Evolutionary conservation across 2,113 vertebrate species (phyloP), one percentile per base, ranked within the genome.

Genomic region (Mormyrus lacerda): DNA sequence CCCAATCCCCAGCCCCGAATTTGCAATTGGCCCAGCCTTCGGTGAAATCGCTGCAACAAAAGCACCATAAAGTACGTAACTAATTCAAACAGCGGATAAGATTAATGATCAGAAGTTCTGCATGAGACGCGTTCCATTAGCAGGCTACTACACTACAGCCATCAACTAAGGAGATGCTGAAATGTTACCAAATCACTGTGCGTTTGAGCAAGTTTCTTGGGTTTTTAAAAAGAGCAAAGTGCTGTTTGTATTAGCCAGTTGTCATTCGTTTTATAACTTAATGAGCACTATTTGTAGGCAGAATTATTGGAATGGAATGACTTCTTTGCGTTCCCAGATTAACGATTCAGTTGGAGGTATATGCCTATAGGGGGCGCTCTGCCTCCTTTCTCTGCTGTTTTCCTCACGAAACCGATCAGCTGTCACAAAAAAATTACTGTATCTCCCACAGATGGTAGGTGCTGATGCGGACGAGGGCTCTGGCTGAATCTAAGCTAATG

Each of bases 401-500:
- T 87, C 47, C 88, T 79, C 39, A 79, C 35, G 35, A 91, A 87
- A 51, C 69, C 85, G 89, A 91, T 91, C 69, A 73, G 55, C 45
- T 55, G 87, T 82, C 88, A 73, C 50, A 87, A 21, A 91, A 91
- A 91, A 91, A 90, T 53, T 55, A 9, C 89, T 91, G 89, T 89
- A 87, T 61, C 85, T 51, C 76, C 73, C 24, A 42, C 87, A 90
- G 87, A 91, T 90, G 65, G 27, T 35, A 79, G 65, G 50, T 73
- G 31, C 47, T 65, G 88, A 51, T 90, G 91, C 87, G 65, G 24
- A 39, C 6, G 17, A 39, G 35, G 35, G 17, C 35, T 35, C 35
- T 35, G 73, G 73, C 73, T 79, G 69, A 42, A 79, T 79, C 10
- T 79, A 42, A 79, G 73, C 35, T 79, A 39, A 79, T 39, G 31